Evolutionary conservation across 2,113 vertebrate species (phyloP).

Genomic region (Thalassarche chlororhynchos): DNA sequence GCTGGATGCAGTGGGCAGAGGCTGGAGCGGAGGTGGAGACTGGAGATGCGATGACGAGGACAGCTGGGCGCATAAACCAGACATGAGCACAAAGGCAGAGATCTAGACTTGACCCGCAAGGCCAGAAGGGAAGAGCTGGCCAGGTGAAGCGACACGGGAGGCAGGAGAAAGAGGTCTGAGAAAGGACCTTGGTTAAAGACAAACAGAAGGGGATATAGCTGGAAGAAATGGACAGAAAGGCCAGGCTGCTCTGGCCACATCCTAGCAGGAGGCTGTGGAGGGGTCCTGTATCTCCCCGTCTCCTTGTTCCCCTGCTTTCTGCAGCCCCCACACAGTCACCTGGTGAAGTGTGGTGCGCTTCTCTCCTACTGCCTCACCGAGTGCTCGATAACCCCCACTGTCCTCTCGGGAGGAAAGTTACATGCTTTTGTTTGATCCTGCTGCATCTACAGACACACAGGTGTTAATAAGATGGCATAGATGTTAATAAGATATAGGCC

Average conservation of each 20-base stretch:
- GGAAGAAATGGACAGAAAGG: neutral
- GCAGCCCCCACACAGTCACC: neutral
- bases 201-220: neutral
- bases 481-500: neutral
- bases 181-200: neutral
- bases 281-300: too few species aligned
- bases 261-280: neutral
- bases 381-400: neutral
- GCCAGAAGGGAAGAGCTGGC: neutral
- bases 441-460: neutral
- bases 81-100: rapidly evolving
- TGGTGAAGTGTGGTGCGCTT: neutral
- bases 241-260: neutral
- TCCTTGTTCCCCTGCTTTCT: neutral
- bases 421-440: neutral
- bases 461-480: neutral
- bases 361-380: neutral
- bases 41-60: neutral
- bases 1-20: neutral
- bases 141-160: neutral
- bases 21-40: neutral
- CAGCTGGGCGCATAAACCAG: neutral
- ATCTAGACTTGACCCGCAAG: neutral
- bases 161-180: neutral
- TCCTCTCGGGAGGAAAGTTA: neutral